Percentiles rank a stretch among this genome's conserved stretches.
Evolutionary conservation across 1,140 invertebrate genomes (phyloP).

Genomic region (Lerema accius): DNA sequence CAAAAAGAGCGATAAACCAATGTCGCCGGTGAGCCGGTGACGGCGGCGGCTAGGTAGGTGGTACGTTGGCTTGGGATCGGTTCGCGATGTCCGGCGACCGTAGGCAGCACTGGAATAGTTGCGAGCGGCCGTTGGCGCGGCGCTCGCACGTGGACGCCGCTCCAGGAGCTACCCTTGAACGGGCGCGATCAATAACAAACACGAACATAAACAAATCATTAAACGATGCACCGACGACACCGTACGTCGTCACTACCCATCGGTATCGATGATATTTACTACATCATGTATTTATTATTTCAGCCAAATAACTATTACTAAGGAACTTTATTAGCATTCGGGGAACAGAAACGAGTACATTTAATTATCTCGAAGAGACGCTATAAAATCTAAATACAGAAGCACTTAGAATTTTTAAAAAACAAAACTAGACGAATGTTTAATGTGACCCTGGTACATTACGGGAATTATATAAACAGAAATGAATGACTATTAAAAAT

Average conservation of each 20-base stretch:
- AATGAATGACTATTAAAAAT: too few species aligned
- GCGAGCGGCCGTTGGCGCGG: too few species aligned
- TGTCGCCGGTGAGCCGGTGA: conserved; percentile 43
- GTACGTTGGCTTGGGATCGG: conserved; percentile 49
- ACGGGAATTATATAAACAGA: too few species aligned
- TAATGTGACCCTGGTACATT: background rate
- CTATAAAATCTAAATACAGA: conserved; percentile 7
- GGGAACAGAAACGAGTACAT: background rate
- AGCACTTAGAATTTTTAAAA: conserved; percentile 1
- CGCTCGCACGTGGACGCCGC: conserved; percentile 22
- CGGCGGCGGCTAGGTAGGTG: conserved; percentile 45
- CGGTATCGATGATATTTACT: too few species aligned
- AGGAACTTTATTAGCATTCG: background rate
- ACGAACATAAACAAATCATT: conserved; percentile 58
- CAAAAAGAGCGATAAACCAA: conserved; percentile 61
- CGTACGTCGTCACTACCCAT: background rate
- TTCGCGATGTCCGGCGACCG: conserved; percentile 20
- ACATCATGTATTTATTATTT: background rate
- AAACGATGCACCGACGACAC: background rate
- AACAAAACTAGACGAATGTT: background rate
- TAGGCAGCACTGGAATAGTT: too few species aligned
- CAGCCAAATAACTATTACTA: background rate
- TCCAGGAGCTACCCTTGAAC: conserved; percentile 9
- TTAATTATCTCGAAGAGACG: background rate
- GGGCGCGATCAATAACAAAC: conserved; percentile 34